Base-by-base conservation (phyloP, 2,797 vertebrate species). In the Masticophis lateralis region DNA sequence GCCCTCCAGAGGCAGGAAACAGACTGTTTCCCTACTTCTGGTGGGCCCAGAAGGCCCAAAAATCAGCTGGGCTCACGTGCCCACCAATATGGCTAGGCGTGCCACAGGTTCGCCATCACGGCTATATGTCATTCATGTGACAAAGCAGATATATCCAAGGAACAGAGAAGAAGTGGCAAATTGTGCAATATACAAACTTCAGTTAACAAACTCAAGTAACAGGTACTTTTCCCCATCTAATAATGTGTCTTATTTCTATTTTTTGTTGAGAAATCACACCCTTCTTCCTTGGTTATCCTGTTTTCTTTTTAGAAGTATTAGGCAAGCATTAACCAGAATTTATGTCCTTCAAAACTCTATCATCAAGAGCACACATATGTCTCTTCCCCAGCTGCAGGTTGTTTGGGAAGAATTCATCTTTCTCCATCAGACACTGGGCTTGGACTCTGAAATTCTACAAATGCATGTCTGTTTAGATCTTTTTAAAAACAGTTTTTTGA, bases 71-170 rank as follows among this genome's bases (percentile, higher is more conserved):
- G 47, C 47, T 51, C 47, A 51, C 6, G 0, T 51, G 47, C 47
- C 47, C 47, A 51, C 47, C 47, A 6, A 51, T 51, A 51, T 51
- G 6, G 47, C 47, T 51, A 51, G 6, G 6, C 5, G 47, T 51
- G 47, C 47, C 47, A 51, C 47, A 51, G 7, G 47, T 51, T 51
- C 47, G 7, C 47, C 6, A 51, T 51, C 47, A 51, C 47, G 7
- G 47, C 60, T 91, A 69, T 1, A 56, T 25, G 2, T 1, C 8
- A 0, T 2, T 28, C 20, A 16, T 51, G 22, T 87, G 37, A 5
- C 22, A 59, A 51, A 59, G 6, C 20, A 2, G 10, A 61, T 37
- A 60, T 37, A 91, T 28, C 25, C 0, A 0, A 59, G 3, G 25
- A 66, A 2, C 28, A 88, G 3, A 83, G 55, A 27, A 92, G 63